These are phyloP conservation scores for Pyrrhosoma nymphula DNA, from an alignment of 2,888 invertebrate species.

Conservation along the genomic window DNA sequence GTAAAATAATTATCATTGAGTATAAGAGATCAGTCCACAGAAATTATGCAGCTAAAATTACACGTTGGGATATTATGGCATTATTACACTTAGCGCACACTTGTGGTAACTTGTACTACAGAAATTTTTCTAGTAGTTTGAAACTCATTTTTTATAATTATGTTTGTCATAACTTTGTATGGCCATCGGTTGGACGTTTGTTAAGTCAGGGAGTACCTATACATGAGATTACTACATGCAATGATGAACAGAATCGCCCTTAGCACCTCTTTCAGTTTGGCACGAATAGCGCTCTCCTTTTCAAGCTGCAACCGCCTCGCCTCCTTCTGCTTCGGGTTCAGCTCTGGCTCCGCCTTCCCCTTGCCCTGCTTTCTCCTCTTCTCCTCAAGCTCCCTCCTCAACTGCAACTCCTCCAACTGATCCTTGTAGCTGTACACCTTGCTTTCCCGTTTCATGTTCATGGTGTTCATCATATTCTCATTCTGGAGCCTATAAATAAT, in stretches of 20 bases:
- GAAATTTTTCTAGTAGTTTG: too few relatives aligned
- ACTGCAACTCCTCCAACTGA: conserved; percentile 95
- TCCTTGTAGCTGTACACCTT: conserved; percentile 98
- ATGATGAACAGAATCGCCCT: background rate
- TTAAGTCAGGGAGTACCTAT: too few relatives aligned
- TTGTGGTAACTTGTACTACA: too few relatives aligned
- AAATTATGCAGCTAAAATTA: too few relatives aligned
- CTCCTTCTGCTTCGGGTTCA: conserved; percentile 95
- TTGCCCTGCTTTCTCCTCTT: conserved; percentile 90
- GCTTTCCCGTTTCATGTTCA: conserved; percentile 96
- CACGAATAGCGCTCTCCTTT: conserved; percentile 90
- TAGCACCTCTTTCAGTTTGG: conserved; percentile 82
- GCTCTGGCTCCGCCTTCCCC: conserved; percentile 83
- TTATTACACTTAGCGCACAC: too few relatives aligned
- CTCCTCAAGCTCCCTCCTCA: conserved; percentile 95
- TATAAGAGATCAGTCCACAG: too few relatives aligned
- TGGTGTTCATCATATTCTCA: conserved; percentile 78
- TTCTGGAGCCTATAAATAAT: conserved; percentile 76
- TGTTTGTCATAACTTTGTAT: too few relatives aligned
- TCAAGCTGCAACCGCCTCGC: conserved; percentile 91
- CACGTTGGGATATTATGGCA: too few relatives aligned
- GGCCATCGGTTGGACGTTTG: too few relatives aligned
- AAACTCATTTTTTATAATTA: too few relatives aligned
- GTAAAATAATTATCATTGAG: too few relatives aligned
- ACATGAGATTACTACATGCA: too few relatives aligned